phyloP scores from a whole-genome alignment of 2,113 vertebrate genomes.

The zebrafish (Danio rerio) region GRCz12tu NC_133190.1:49366501-49367000 shows the following conservation, averaged over 20 bases:
- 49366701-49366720: not conserved
- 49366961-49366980: not conserved
- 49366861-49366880: not conserved
- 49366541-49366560: too few relatives aligned
- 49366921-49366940: not conserved
- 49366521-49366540: too few relatives aligned
- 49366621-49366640: not conserved
- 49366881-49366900: not conserved
- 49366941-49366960: not conserved
- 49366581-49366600: too few relatives aligned
- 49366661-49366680: not conserved
- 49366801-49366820: not conserved
- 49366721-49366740: not conserved
- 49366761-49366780: constrained; percentile 1
- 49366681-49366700: not conserved
- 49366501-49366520: too few relatives aligned
- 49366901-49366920: not conserved
- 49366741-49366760: not conserved
- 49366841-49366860: not conserved
- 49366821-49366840: not conserved
- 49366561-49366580: too few relatives aligned
- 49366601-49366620: too few relatives aligned
- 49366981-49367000: too few relatives aligned
- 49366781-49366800: not conserved
- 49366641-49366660: not conserved